A percentile compares a stretch with the other conserved stretches of the same genome.
Conservation (phyloP, 2,888 invertebrate genomes). For the Dexiosoma caninum region DNA sequence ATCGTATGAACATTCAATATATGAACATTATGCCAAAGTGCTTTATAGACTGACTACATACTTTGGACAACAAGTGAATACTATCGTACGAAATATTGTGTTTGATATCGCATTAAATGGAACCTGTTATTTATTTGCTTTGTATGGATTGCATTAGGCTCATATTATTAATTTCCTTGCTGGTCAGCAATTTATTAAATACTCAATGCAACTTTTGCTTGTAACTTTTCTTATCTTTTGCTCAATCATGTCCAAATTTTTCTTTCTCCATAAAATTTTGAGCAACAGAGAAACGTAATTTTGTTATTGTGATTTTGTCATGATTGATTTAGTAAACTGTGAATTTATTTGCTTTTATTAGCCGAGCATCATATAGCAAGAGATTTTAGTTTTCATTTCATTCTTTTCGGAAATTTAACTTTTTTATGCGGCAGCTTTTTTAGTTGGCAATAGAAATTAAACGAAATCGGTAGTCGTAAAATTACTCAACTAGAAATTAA, state of each 20-base stretch:
- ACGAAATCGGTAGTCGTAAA: constrained; percentile 43
- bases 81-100: no score
- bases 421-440: constrained; percentile 6
- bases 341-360: constrained; percentile 18
- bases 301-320: not conserved
- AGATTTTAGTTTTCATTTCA: constrained; percentile 23
- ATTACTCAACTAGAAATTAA: not conserved
- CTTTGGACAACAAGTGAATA: no score
- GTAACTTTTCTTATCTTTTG: not conserved
- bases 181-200: not conserved
- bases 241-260: constrained; percentile 11
- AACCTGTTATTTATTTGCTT: no score
- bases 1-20: no score
- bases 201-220: not conserved
- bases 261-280: constrained; percentile 27
- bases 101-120: no score
- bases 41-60: no score
- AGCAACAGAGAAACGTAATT: not conserved
- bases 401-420: not conserved
- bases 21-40: no score
- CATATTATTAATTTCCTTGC: not conserved
- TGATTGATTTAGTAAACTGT: constrained; percentile 16
- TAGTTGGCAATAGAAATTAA: constrained; percentile 38
- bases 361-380: constrained; percentile 17
- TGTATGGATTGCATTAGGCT: no score